phyloP scores from a whole-genome alignment of 2,888 invertebrate species.

The Phorcus lineatus region DNA sequence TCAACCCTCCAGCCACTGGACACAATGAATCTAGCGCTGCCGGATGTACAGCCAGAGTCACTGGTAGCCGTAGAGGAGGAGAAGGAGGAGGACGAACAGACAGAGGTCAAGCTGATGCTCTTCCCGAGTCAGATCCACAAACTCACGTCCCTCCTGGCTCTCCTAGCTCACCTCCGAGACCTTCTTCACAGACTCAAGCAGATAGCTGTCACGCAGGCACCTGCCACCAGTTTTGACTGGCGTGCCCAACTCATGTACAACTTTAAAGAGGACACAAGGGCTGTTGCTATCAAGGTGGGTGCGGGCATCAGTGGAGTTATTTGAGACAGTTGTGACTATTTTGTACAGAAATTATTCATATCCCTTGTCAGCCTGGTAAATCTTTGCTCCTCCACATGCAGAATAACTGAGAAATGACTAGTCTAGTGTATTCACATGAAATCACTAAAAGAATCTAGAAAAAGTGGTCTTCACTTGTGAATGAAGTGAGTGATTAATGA shows the following conservation, averaged over 20 bases:
- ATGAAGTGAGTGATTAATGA: too few species aligned
- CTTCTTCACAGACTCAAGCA: conserved; percentile 54
- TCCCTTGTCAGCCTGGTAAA: too few species aligned
- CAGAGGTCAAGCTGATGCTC: conserved; percentile 62
- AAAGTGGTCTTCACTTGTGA: too few species aligned
- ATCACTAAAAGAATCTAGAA: too few species aligned
- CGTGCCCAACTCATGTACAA: conserved; percentile 62
- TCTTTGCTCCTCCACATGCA: too few species aligned
- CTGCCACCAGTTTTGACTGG: conserved; percentile 66
- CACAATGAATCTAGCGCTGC: conserved; percentile 65
- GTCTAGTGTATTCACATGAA: too few species aligned
- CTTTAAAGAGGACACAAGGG: conserved; percentile 53
- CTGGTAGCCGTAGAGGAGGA: conserved; percentile 41
- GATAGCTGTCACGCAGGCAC: conserved; percentile 41
- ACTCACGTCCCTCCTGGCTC: conserved; percentile 62
- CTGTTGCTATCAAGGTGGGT: conserved; percentile 62
- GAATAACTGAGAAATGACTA: too few species aligned
- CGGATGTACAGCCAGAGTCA: conserved; percentile 14
- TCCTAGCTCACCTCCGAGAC: conserved; percentile 67
- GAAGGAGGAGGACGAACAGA: conserved; percentile 44
- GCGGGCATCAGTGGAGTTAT: too few species aligned
- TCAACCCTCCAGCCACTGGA: conserved; percentile 63
- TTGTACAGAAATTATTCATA: too few species aligned
- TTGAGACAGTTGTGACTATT: too few species aligned
- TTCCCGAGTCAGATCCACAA: conserved; percentile 73